phyloP scores from a whole-genome alignment of 2,113 vertebrate genomes.

The Paraplagusia blochii region DNA sequence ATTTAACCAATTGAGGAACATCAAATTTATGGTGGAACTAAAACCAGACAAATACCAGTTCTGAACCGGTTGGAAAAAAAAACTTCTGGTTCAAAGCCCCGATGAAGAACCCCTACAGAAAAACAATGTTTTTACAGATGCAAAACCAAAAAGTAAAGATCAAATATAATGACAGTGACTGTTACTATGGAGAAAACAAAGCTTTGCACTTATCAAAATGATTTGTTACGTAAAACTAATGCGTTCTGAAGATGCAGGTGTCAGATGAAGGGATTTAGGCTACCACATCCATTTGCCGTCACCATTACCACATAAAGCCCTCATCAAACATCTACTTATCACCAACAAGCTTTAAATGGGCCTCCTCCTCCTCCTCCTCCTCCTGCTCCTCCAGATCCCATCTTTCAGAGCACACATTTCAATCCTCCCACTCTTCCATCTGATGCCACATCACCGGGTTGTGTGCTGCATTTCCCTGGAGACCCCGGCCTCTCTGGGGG shows the following conservation, averaged over 20 bases:
- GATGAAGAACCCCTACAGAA: too few species aligned
- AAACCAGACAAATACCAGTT: too few species aligned
- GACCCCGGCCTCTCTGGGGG: conserved; percentile 9
- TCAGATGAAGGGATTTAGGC: neutral
- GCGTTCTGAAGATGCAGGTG: neutral
- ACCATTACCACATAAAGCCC: too few species aligned
- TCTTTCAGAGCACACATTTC: neutral
- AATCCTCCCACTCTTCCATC: neutral
- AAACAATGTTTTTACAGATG: too few species aligned
- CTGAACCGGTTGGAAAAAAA: too few species aligned
- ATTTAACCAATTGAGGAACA: too few species aligned
- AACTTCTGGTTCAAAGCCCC: too few species aligned
- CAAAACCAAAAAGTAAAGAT: too few species aligned
- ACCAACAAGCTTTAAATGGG: neutral
- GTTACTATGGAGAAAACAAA: too few species aligned
- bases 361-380: neutral
- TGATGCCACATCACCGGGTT: conserved; percentile 9
- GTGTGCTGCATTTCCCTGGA: neutral
- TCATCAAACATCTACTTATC: neutral
- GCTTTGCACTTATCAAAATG: neutral
- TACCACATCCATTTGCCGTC: neutral
- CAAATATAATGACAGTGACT: too few species aligned
- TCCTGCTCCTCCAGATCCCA: neutral
- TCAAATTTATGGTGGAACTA: too few species aligned
- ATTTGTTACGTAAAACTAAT: neutral